Base-by-base conservation (phyloP, 2,113 vertebrate genomes). In the human (Homo sapiens) region DNA sequence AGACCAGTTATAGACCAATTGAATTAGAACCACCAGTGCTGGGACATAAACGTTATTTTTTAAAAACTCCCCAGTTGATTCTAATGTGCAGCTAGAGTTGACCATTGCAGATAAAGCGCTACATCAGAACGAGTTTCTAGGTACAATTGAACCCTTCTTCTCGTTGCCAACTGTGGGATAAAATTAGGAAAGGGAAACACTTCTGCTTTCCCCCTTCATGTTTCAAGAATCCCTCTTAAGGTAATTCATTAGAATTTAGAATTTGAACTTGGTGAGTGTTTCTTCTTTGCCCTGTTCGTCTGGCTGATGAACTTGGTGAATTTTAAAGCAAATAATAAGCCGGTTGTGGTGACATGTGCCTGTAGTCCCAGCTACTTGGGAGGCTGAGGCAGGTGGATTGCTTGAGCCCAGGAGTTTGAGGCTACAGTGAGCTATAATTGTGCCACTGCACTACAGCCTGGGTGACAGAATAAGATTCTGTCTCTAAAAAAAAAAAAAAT, bases 231-330 rank as follows among this genome's bases (percentile, higher is more conserved):
- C 27, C 25, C 3, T 92, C 10, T 64, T 64, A 61, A 93, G 91
- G 73, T 35, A 52, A 76, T 84, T 96, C 35, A 76, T 57, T 64
- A 64, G 61, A 64, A 64, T 93, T 89, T 81, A 76, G 85, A 96
- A 78, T 59, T 18, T 80, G 22, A 89, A 72, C 68, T 43, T 86
- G 84, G 80, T 0, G 16, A 64, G 32, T 84, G 52, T 75, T 66
- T 27, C 30, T 79, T 50, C 43, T 13, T 11, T 27, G 14, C 4
- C 27, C 43, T 27, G 25, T 76, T 76, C 25, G 7, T 45, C 73
- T 76, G 73, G 43, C 73, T 32, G 8, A 48, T 75, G 27, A 90
- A 55, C 64, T 48, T 84, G 84, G 83, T 1, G 17, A 52, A 55
- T 84, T 64, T 64, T 64, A 64, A 64, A 13, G 27, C 59, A 13